Percentiles rank a stretch among this genome's conserved stretches.
Conservation (phyloP, 2,888 invertebrate genomes). For the Drosophila nr. perissopoda region DNA sequence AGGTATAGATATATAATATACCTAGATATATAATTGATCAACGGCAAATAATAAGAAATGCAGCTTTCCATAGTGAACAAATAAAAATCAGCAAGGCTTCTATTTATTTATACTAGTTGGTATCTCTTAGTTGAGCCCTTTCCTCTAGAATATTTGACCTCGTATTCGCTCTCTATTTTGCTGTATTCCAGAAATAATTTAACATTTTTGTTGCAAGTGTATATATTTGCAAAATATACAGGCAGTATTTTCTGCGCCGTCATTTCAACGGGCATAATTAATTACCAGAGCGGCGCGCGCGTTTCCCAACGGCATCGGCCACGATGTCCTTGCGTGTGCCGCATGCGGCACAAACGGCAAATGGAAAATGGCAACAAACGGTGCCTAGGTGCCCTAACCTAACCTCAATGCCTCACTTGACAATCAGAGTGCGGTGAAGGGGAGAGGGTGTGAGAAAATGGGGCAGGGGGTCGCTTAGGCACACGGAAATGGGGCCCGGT, state of each 20-base stretch:
- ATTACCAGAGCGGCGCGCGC: slow-evolving; percentile 64
- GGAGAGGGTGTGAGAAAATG: neutral
- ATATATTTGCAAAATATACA: slow-evolving; percentile 43
- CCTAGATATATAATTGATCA: too few species aligned
- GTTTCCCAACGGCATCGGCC: slow-evolving; percentile 63
- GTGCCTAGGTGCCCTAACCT: slow-evolving; percentile 28
- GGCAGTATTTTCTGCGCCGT: slow-evolving; percentile 64
- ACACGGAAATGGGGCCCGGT: slow-evolving; percentile 49
- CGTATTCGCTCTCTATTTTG: neutral
- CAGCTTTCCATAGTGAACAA: neutral
- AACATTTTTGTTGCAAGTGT: neutral
- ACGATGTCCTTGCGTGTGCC: slow-evolving; percentile 53
- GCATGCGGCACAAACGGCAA: slow-evolving; percentile 13
- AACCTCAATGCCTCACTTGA: slow-evolving; percentile 65
- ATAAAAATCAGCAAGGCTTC: neutral
- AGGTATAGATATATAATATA: too few species aligned
- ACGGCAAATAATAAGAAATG: neutral
- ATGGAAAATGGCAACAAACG: slow-evolving; percentile 13
- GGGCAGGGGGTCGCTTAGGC: slow-evolving; percentile 16
- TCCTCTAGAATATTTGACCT: neutral
- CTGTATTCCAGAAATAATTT: neutral
- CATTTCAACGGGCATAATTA: slow-evolving; percentile 78
- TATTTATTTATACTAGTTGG: neutral
- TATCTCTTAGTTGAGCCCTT: neutral
- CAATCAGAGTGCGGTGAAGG: slow-evolving; percentile 32